Conservation (phyloP, 2,113 vertebrate species). For the Micromys minutus region DNA sequence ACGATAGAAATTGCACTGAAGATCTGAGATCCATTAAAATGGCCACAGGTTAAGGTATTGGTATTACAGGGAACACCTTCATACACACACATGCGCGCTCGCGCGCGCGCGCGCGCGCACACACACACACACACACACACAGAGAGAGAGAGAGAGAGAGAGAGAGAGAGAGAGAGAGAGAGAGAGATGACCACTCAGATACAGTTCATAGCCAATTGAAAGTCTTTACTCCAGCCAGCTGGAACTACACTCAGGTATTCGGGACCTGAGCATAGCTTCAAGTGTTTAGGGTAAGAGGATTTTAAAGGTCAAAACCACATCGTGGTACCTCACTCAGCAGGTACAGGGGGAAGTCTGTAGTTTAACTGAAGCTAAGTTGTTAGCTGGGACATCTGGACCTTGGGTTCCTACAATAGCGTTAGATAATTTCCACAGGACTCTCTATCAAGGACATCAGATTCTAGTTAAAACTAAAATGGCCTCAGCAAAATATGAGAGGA, state of each 20-base stretch:
- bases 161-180: too few species aligned
- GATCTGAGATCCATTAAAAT: not conserved
- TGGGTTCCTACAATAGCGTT: not conserved
- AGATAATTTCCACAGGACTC: not conserved
- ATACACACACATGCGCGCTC: too few species aligned
- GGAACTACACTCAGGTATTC: not conserved
- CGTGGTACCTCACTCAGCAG: not conserved
- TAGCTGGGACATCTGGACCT: not conserved
- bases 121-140: too few species aligned
- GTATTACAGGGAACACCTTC: not conserved
- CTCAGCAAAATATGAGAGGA: not conserved
- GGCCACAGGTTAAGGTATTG: not conserved
- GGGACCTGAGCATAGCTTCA: not conserved
- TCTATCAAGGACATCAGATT: not conserved
- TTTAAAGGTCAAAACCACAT: not conserved
- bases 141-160: too few species aligned
- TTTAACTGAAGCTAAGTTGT: not conserved
- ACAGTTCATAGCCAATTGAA: not conserved
- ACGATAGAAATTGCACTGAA: conserved; percentile 5
- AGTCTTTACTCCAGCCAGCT: not conserved
- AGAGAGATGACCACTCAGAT: not conserved
- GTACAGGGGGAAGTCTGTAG: not conserved
- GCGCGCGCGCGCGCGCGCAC: too few species aligned
- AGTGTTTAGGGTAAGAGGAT: not conserved
- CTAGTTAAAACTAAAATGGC: not conserved